Percentiles rank a stretch among this genome's conserved stretches.
Conservation (phyloP, 1,140 invertebrate species). For the Cecropterus lyciades region DNA sequence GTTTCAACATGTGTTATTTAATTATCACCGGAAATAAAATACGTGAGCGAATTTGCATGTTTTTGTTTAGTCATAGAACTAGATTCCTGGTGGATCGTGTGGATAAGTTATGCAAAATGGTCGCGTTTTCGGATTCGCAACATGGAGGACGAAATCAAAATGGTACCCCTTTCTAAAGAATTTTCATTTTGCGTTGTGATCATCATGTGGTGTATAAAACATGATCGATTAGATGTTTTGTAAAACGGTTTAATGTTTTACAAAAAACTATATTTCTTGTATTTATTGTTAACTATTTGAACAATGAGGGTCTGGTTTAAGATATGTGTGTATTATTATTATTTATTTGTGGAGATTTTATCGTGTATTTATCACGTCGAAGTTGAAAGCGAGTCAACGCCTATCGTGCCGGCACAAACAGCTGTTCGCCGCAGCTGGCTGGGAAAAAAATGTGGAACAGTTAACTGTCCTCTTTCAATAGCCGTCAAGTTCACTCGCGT, state of each 20-base stretch:
- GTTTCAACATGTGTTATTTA: slow-evolving; percentile 59
- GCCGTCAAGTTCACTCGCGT: slow-evolving; percentile 48
- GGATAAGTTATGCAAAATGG: slow-evolving; percentile 61
- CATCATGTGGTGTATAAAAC: slow-evolving; percentile 18
- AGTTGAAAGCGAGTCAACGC: slow-evolving; percentile 21
- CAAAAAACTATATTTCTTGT: neutral
- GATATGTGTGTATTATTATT: neutral
- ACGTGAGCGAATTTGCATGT: slow-evolving; percentile 2
- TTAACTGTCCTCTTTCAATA: slow-evolving; percentile 71
- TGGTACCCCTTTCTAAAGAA: slow-evolving; percentile 70
- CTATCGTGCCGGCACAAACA: slow-evolving; percentile 69
- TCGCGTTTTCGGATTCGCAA: slow-evolving; percentile 77
- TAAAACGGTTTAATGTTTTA: neutral
- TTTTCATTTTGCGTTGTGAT: slow-evolving; percentile 48
- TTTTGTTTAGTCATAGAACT: slow-evolving; percentile 16
- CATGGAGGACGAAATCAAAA: slow-evolving; percentile 83
- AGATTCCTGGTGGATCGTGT: slow-evolving; percentile 26
- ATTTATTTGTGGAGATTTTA: neutral
- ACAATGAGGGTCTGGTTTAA: neutral
- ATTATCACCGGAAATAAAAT: slow-evolving; percentile 20
- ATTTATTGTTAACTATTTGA: neutral
- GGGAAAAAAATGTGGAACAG: slow-evolving; percentile 78
- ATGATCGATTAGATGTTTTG: neutral
- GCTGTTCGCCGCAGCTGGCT: slow-evolving; percentile 79
- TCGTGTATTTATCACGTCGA: slow-evolving; percentile 13